phyloP scores from a whole-genome alignment of 1,140 invertebrate species.

The Cyphomyrmex costatus region DNA sequence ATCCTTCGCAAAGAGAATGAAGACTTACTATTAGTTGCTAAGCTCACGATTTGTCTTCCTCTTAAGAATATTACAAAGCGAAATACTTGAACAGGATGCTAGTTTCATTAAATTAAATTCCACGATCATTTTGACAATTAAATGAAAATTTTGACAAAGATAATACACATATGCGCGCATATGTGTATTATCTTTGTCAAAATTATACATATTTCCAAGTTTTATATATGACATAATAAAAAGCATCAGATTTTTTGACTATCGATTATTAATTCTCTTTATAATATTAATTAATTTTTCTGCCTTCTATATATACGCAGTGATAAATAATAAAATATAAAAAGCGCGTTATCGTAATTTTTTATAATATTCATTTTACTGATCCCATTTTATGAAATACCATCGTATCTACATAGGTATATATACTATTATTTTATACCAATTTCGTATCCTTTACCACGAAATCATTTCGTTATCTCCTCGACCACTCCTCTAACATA shows the following conservation, averaged over 20 bases:
- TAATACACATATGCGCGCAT: not conserved
- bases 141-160: constrained; percentile 4
- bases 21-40: constrained; percentile 71
- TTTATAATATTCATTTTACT: constrained; percentile 3
- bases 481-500: not conserved
- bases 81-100: not conserved
- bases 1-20: constrained; percentile 64
- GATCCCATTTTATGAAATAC: not conserved
- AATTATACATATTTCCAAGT: not conserved
- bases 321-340: not conserved
- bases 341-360: not conserved
- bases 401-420: not conserved
- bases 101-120: constrained; percentile 28
- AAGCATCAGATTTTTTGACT: not conserved
- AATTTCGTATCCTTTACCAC: not conserved
- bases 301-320: no score
- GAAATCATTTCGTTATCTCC: not conserved
- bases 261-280: constrained; percentile 12
- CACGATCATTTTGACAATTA: constrained; percentile 2
- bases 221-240: not conserved
- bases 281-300: not conserved
- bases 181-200: no score
- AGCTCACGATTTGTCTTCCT: constrained; percentile 56
- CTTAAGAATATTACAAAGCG: constrained; percentile 9
- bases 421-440: not conserved